Evolutionary conservation across 2,113 vertebrate genomes (phyloP).

Genomic region (Bombycilla garrulus): DNA sequence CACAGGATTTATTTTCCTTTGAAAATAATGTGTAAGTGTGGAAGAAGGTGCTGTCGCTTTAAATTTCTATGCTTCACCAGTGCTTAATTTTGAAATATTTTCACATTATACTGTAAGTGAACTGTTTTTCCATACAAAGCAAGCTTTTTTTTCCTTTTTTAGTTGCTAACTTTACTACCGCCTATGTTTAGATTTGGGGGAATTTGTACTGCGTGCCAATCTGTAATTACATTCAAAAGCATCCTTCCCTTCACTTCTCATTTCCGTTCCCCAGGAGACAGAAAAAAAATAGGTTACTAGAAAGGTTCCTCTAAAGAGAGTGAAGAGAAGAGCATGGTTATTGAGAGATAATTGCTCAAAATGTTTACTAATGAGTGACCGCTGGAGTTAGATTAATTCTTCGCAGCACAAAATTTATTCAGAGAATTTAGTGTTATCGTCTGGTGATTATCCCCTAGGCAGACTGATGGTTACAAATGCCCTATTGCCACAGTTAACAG

Average conservation of each 20-base stretch:
- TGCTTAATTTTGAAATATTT: slow-evolving; percentile 51
- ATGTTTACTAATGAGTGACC: slow-evolving; percentile 65
- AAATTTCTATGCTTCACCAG: slow-evolving; percentile 25
- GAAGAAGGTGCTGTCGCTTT: slow-evolving; percentile 43
- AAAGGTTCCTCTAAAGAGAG: slow-evolving; percentile 59
- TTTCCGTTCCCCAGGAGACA: slow-evolving; percentile 66
- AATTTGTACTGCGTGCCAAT: slow-evolving; percentile 64
- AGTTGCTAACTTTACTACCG: slow-evolving; percentile 67
- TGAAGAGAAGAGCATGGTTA: slow-evolving; percentile 45
- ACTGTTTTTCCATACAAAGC: slow-evolving; percentile 26
- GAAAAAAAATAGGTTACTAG: slow-evolving; percentile 66
- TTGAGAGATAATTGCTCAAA: slow-evolving; percentile 64
- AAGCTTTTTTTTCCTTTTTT: slow-evolving; percentile 57
- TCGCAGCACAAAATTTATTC: not conserved
- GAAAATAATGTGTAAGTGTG: not conserved
- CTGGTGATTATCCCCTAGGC: not conserved
- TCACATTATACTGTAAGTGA: slow-evolving; percentile 33
- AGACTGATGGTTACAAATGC: not conserved
- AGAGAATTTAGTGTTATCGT: slow-evolving; percentile 6
- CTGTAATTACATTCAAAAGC: slow-evolving; percentile 68
- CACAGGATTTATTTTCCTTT: not conserved
- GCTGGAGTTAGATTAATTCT: slow-evolving; percentile 20
- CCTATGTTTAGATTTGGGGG: slow-evolving; percentile 68
- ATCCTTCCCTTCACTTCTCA: slow-evolving; percentile 58
- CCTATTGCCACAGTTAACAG: not conserved